Evolutionary conservation across 2,797 vertebrate species (phyloP).

Genomic region (Argya squamiceps): DNA sequence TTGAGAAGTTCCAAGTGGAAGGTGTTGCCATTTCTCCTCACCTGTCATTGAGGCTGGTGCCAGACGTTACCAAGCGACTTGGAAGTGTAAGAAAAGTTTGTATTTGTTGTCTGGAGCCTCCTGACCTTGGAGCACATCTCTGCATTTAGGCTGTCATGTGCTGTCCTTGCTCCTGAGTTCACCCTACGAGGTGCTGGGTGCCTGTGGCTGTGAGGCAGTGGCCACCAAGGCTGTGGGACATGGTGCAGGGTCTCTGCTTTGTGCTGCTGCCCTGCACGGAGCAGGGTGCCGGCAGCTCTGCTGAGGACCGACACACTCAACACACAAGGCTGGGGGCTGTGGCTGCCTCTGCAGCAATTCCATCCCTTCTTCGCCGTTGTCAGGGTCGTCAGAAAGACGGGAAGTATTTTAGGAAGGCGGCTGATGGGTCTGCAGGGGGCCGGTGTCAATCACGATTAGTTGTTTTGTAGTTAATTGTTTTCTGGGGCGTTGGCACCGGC

Average conservation of each 20-base stretch:
- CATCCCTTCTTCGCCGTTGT: not conserved
- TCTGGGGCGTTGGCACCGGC: conserved; percentile 48
- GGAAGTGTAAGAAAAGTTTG: not conserved
- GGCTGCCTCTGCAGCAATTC: not conserved
- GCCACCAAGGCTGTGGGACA: not conserved
- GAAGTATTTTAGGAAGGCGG: not conserved
- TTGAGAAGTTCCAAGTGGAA: not conserved
- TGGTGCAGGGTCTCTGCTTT: not conserved
- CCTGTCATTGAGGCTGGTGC: not conserved
- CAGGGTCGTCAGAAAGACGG: conserved; percentile 58
- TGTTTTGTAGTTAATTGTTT: conserved; percentile 77
- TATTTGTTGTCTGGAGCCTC: not conserved
- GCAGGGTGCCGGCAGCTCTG: not conserved
- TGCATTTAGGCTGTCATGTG: not conserved
- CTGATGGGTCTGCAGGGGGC: conserved; percentile 61
- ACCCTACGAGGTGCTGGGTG: not conserved
- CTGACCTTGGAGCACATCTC: not conserved
- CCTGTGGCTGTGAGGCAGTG: accelerated
- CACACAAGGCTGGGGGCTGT: not conserved
- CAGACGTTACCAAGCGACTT: accelerated
- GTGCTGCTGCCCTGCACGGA: not conserved
- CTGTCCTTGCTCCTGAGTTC: not conserved
- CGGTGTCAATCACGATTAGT: conserved; percentile 74
- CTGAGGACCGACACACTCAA: accelerated
- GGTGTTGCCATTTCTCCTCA: not conserved